These are phyloP conservation scores for Araneus ventricosus DNA, from an alignment of 1,140 invertebrate species.

Conservation along the genomic window DNA sequence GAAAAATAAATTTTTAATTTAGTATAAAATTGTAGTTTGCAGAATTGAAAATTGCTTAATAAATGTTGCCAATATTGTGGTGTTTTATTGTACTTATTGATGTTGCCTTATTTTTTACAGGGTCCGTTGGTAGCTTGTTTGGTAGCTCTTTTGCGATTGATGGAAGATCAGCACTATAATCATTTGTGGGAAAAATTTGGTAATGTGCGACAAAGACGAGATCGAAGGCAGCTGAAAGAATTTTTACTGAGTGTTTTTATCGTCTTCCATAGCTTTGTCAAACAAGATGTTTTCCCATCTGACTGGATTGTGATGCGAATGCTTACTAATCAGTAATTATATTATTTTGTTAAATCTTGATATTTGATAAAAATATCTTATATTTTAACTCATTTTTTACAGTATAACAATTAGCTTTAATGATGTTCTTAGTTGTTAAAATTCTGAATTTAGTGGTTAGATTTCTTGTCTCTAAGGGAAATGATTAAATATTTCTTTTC, in stretches of 20 bases:
- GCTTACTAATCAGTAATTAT: slow-evolving; percentile 87
- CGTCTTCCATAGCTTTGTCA: slow-evolving; percentile 91
- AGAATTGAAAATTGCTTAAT: too few species aligned
- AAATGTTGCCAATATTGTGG: too few species aligned
- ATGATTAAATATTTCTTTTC: too few species aligned
- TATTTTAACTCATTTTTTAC: too few species aligned
- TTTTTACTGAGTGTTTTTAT: slow-evolving; percentile 93
- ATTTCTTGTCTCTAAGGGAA: neutral
- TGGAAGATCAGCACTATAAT: slow-evolving; percentile 92
- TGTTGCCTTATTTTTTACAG: slow-evolving; percentile 79
- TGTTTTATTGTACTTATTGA: too few species aligned
- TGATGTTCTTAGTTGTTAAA: too few species aligned
- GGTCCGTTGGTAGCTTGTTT: slow-evolving; percentile 92
- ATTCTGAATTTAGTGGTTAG: neutral
- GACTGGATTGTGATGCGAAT: slow-evolving; percentile 97
- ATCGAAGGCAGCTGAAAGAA: slow-evolving; percentile 88
- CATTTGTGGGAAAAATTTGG: slow-evolving; percentile 89
- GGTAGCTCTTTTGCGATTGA: slow-evolving; percentile 90
- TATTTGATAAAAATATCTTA: too few species aligned
- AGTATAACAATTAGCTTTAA: neutral
- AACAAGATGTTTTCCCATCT: slow-evolving; percentile 88
- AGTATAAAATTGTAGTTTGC: too few species aligned
- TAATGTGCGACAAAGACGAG: slow-evolving; percentile 80
- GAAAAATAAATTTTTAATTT: too few species aligned
- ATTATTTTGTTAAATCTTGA: neutral